phyloP scores from a whole-genome alignment of 1,140 invertebrate species.

The Diuraphis noxia region DNA sequence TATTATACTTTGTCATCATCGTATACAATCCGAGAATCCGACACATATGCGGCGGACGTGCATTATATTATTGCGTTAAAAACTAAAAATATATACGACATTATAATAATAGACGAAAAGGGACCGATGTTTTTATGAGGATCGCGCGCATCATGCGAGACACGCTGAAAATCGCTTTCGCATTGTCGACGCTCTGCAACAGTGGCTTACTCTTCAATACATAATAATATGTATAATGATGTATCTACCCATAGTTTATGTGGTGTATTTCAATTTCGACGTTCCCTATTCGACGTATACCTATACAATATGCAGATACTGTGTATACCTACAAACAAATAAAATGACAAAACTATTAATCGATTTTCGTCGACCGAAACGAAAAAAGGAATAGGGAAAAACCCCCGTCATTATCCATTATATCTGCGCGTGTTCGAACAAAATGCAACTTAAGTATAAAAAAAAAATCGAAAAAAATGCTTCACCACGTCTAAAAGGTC shows the following conservation, averaged over 20 bases:
- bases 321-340: background rate
- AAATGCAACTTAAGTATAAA: slow-evolving; percentile 18
- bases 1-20: too few relatives aligned
- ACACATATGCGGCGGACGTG: background rate
- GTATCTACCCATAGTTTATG: background rate
- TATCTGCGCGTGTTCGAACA: slow-evolving; percentile 7
- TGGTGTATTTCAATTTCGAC: background rate
- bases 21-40: too few relatives aligned
- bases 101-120: background rate
- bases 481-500: slow-evolving; percentile 25
- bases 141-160: background rate
- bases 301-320: background rate
- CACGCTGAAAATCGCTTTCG: background rate
- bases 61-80: background rate
- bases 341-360: background rate
- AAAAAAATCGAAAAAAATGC: slow-evolving; percentile 25
- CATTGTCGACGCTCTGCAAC: background rate
- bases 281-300: too few relatives aligned
- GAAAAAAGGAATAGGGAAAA: background rate
- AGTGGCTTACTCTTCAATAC: background rate
- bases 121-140: background rate
- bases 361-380: background rate
- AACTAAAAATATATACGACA: background rate
- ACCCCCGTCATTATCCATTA: background rate
- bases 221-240: too few relatives aligned